Conservation (phyloP, 2,888 invertebrate genomes). For the Pristionchus maxplancki region DNA sequence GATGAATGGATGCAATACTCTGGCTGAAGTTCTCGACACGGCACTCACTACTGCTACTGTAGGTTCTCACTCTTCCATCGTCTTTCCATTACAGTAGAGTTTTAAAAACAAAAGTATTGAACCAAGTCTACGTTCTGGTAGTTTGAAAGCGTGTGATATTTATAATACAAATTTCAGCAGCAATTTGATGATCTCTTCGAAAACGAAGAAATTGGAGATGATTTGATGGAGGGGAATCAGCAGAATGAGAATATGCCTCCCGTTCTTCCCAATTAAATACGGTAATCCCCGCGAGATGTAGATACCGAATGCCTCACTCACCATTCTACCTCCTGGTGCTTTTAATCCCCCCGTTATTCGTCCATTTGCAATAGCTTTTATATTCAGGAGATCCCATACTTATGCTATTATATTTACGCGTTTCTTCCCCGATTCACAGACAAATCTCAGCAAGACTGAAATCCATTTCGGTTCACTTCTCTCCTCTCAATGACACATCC, state of each 20-base stretch:
- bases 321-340: background rate
- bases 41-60: slow-evolving; percentile 4
- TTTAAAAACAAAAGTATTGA: no score
- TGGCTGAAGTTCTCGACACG: background rate
- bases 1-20: slow-evolving; percentile 19
- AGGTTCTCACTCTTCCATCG: background rate
- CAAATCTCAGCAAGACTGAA: slow-evolving; percentile 21
- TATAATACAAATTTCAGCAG: background rate
- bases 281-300: background rate
- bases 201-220: background rate
- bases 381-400: background rate
- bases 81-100: no score
- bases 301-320: background rate
- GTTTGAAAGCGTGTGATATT: no score
- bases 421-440: background rate
- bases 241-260: background rate
- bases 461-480: background rate
- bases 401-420: background rate
- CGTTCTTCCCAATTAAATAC: background rate
- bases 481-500: background rate
- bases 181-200: slow-evolving; percentile 37
- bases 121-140: no score
- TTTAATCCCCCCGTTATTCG: background rate
- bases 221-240: background rate
- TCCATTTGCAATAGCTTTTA: background rate